A percentile compares a stretch with the other conserved stretches of the same genome.
phyloP scores from a whole-genome alignment of 1,140 invertebrate species.

The Mylabris phalerata region DNA sequence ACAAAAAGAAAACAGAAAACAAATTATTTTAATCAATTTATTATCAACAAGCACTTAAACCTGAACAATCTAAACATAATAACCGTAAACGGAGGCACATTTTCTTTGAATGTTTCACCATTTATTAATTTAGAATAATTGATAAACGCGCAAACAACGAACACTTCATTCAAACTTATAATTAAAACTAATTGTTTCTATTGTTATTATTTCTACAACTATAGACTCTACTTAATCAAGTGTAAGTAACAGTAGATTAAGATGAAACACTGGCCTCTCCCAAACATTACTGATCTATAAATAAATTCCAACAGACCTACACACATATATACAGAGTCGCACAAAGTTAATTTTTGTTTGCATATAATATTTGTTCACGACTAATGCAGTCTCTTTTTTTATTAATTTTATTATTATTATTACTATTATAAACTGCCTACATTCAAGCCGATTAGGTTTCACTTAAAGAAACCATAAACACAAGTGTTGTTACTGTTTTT shows the following conservation, averaged over 20 bases:
- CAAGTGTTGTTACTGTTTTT: background rate
- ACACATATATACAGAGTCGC: conserved; percentile 16
- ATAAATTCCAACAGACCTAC: conserved; percentile 33
- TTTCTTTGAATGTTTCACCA: conserved; percentile 28
- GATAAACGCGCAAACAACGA: background rate
- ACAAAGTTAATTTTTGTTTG: background rate
- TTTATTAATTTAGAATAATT: conserved; percentile 12
- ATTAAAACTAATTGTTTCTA: background rate
- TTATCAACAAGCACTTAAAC: conserved; percentile 32
- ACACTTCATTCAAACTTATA: background rate
- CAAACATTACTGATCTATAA: conserved; percentile 32
- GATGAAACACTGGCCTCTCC: conserved; percentile 13
- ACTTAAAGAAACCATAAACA: background rate
- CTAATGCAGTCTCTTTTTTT: background rate
- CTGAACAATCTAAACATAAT: conserved; percentile 51
- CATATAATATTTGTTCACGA: background rate
- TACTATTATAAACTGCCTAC: background rate
- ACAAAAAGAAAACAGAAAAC: conserved; percentile 30
- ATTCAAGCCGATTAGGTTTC: background rate
- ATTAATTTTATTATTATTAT: background rate
- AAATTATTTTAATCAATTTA: background rate
- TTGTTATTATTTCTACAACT: background rate
- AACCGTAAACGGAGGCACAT: conserved; percentile 47
- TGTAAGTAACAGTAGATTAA: conserved; percentile 1
- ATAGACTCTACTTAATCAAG: conserved; percentile 1